Base-by-base conservation (phyloP, 1,140 invertebrate species). In the Cydia amplana region DNA sequence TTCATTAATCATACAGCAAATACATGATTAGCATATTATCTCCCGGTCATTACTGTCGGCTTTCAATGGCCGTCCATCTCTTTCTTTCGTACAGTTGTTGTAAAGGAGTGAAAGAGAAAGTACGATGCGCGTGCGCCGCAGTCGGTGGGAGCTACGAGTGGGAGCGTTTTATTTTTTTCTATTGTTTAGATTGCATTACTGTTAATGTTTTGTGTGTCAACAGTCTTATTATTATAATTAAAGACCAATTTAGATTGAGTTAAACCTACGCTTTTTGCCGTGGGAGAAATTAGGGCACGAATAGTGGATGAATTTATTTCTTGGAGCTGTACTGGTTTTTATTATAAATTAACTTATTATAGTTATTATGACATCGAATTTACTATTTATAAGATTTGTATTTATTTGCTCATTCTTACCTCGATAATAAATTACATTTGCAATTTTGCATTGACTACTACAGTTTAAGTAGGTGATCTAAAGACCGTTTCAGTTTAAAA, bases 1-100 rank as follows among this genome's bases (percentile, higher is more conserved):
- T 60, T 60, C 55, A 60, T 60, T 60, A 60, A 60, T 60, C 55
- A 60, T 60, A 60, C 55, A 23, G 18, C 55, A 60, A 60, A 51
- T 51, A 51, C 20, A 60, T 60, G 55, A 60, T 60, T 60, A 23
- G 55, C 55, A 60, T 60, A 60, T 60, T 60, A 60, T 60, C 55
- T 60, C 55, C 55, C 55, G 55, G 55, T 60, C 18, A 60, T 60
- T 60, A 60, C 20, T 60, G 55, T 60, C 55, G n/a, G 55, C 55
- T 60, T 60, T 60, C 55, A 60, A 60, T 60, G 10, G 55, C 6
- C 20, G 7, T 60, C 55, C 55, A 9, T 60, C 55, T 23, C 55
- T 20, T 10, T 60, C 55, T 10, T 20, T 23, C 55, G 0, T 1
- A 23, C 18, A 1, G 20, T 4, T 9, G 18, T 10, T 23, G 18